phyloP scores from a whole-genome alignment of 1,140 invertebrate species.

The Drosophila baimaii region DNA sequence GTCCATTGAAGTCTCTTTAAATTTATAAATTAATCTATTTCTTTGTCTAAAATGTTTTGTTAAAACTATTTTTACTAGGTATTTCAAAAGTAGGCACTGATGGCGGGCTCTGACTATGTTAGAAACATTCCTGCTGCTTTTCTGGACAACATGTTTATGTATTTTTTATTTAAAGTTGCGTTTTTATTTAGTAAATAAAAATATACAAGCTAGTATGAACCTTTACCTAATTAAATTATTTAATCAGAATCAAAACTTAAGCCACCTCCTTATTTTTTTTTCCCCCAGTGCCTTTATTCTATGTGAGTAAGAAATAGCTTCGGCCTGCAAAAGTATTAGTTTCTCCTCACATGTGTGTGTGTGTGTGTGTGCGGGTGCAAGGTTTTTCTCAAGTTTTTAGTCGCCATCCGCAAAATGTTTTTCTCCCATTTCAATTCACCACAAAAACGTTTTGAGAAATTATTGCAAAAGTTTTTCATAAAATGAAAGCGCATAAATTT shows the following conservation, averaged over 20 bases:
- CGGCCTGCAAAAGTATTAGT: constrained; percentile 64
- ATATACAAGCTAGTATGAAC: too few relatives aligned
- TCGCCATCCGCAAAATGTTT: constrained; percentile 84
- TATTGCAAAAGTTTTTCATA: constrained; percentile 84
- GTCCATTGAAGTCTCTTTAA: too few relatives aligned
- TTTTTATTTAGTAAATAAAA: background rate
- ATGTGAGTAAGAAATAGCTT: constrained; percentile 36
- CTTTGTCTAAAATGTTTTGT: too few relatives aligned
- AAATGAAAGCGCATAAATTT: constrained; percentile 84
- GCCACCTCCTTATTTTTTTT: background rate
- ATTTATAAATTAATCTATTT: too few relatives aligned
- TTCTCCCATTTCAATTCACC: constrained; percentile 84
- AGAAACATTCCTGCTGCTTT: too few relatives aligned
- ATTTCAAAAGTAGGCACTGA: too few relatives aligned
- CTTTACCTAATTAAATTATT: background rate
- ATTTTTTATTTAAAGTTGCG: background rate
- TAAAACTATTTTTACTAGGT: too few relatives aligned
- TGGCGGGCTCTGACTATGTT: too few relatives aligned
- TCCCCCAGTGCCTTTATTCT: background rate
- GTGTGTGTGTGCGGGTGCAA: constrained; percentile 49
- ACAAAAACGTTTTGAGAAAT: constrained; percentile 84
- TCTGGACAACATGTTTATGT: too few relatives aligned
- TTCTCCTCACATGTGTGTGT: constrained; percentile 44
- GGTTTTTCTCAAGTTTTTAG: constrained; percentile 83
- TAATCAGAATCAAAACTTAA: too few relatives aligned